Base-by-base conservation (phyloP, 2,797 vertebrate genomes). In the Sphenodon punctatus region DNA sequence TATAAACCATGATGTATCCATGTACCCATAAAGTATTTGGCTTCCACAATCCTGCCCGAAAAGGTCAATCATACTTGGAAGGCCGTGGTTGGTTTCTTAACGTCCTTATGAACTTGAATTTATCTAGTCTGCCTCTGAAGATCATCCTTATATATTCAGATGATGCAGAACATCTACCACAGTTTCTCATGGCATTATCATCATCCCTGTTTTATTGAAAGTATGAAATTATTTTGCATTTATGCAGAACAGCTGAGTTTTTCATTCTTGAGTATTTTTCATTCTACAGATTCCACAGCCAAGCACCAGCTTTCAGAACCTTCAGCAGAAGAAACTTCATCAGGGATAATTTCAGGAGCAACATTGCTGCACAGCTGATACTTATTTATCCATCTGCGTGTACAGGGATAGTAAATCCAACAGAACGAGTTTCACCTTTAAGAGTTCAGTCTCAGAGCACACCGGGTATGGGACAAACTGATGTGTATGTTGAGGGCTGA, bases 221-320 rank as follows among this genome's bases (percentile, higher is more conserved):
- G 12, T 14, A 25, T 48, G 48, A 49, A 49, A 49, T n/a, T 12
- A 46, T 3, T n/a, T 41, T 38, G 22, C 48, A 25, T 41, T 0
- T 0, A 7, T 51, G 25, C 51, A 15, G 16, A 51, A 55, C 3
- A 25, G 7, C 22, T 13, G 19, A 39, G 45, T 32, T 64, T 64
- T 49, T 10, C n/a, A 10, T 49, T 65, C 36, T 1, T 0, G 22
- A 2, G 5, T 20, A 38, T 38, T 60, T 61, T 45, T 0, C 3
- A 30, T 4, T 34, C 6, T 27, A 19, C 8, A 0, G 1, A 41
- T 14, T 8, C 15, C 38, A 3, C 63, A 70, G 38, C 22, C 59
- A 27, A 81, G 27, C 60, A 74, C 55, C 46, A 55, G 22, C 3
- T 3, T 42, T 0, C 32, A n/a, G 46, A 79, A 67, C 49, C 63